Percentiles rank a stretch among this genome's conserved stretches.
phyloP scores from a whole-genome alignment of 2,888 invertebrate species.

The Erebia palarica region DNA sequence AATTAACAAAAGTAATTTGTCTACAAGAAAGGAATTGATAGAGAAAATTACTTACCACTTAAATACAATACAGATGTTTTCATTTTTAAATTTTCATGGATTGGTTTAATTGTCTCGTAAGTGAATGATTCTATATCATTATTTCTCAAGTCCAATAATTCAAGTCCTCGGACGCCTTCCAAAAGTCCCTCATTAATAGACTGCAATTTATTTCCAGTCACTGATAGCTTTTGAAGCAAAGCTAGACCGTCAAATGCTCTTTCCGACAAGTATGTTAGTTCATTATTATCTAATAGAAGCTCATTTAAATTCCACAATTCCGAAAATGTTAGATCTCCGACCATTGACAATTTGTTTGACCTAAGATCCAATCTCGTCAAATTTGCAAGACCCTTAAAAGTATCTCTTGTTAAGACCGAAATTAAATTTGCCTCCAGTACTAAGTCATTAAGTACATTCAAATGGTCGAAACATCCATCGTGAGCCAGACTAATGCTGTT shows the following conservation, averaged over 20 bases:
- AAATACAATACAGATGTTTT: slow-evolving; percentile 74
- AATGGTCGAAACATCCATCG: slow-evolving; percentile 90
- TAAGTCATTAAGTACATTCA: slow-evolving; percentile 88
- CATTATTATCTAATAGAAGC: slow-evolving; percentile 87
- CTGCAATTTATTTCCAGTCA: slow-evolving; percentile 90
- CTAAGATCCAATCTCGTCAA: slow-evolving; percentile 89
- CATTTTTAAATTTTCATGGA: slow-evolving; percentile 87
- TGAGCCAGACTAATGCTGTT: slow-evolving; percentile 93
- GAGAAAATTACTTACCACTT: slow-evolving; percentile 62
- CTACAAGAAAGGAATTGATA: neutral
- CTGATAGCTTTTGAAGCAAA: slow-evolving; percentile 86
- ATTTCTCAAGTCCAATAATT: slow-evolving; percentile 89
- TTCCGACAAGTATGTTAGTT: slow-evolving; percentile 88
- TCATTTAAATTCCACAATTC: slow-evolving; percentile 89
- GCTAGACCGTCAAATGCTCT: slow-evolving; percentile 90
- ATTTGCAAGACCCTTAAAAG: slow-evolving; percentile 88
- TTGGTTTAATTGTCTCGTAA: slow-evolving; percentile 88
- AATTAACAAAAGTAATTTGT: neutral
- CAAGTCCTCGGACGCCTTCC: slow-evolving; percentile 87
- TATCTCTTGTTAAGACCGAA: slow-evolving; percentile 88
- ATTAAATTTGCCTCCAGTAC: slow-evolving; percentile 91
- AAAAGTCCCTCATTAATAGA: slow-evolving; percentile 88
- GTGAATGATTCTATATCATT: slow-evolving; percentile 90
- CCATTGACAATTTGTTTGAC: slow-evolving; percentile 88
- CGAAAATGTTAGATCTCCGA: slow-evolving; percentile 90